Conservation (phyloP, 2,797 vertebrate genomes). For the Melanogrammus aeglefinus region DNA sequence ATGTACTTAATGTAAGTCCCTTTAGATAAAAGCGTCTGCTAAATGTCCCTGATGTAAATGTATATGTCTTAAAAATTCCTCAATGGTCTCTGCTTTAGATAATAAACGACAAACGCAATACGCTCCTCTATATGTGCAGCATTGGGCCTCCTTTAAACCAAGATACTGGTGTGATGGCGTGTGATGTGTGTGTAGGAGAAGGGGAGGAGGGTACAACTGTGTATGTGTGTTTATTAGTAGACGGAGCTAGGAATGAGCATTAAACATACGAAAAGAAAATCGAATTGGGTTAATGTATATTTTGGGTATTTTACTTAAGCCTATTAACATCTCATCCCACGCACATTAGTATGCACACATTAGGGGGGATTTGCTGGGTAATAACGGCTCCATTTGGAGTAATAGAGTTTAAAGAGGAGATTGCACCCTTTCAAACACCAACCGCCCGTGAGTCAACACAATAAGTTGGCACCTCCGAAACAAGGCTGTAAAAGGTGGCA, state of each 20-base stretch:
- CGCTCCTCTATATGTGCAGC: neutral
- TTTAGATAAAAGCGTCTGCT: too few species aligned
- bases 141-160: neutral
- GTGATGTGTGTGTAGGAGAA: neutral
- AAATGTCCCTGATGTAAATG: too few species aligned
- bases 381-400: slow-evolving; percentile 40
- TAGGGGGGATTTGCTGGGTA: neutral
- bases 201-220: neutral
- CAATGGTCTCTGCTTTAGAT: neutral
- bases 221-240: neutral
- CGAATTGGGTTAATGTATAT: slow-evolving; percentile 20
- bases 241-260: neutral
- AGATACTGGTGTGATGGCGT: neutral
- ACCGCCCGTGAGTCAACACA: slow-evolving; percentile 18
- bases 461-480: neutral
- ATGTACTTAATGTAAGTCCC: too few species aligned
- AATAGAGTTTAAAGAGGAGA: slow-evolving; percentile 53
- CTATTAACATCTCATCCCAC: slow-evolving; percentile 32
- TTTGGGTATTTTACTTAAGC: slow-evolving; percentile 25
- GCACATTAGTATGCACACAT: neutral
- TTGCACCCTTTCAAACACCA: slow-evolving; percentile 42
- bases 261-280: neutral
- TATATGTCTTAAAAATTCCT: neutral
- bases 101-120: neutral
- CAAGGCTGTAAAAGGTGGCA: neutral